phyloP scores from a whole-genome alignment of 2,888 invertebrate species.

The Habrosyne pyritoides region DNA sequence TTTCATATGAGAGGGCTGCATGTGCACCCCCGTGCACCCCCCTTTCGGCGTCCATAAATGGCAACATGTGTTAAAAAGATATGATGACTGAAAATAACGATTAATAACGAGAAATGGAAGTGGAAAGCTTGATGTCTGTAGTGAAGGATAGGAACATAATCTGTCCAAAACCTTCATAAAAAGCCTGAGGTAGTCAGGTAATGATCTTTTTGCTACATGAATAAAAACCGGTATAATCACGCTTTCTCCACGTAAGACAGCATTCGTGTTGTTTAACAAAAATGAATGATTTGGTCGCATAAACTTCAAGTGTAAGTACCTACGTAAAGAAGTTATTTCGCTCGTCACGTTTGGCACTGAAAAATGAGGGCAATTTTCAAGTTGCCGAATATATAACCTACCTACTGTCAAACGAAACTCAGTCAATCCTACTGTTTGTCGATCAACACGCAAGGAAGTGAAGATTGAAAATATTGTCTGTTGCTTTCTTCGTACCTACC shows the following conservation, averaged over 20 bases:
- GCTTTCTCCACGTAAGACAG: slow-evolving; percentile 22
- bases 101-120: no score
- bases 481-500: no score
- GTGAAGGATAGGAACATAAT: slow-evolving; percentile 8
- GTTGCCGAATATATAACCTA: slow-evolving; percentile 54
- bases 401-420: slow-evolving; percentile 37
- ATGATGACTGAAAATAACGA: no score
- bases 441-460: slow-evolving; percentile 61
- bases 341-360: slow-evolving; percentile 65
- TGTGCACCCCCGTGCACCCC: no score
- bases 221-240: neutral
- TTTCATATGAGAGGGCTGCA: no score
- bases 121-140: neutral
- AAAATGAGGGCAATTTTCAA: slow-evolving; percentile 76
- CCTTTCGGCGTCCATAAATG: no score
- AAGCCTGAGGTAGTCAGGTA: slow-evolving; percentile 6
- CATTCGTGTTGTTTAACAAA: slow-evolving; percentile 48
- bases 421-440: slow-evolving; percentile 72
- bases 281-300: slow-evolving; percentile 56
- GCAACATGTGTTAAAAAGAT: no score
- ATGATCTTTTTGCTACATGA: neutral
- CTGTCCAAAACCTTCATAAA: slow-evolving; percentile 16
- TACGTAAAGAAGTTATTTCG: slow-evolving; percentile 70
- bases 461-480: slow-evolving; percentile 66
- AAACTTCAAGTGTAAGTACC: slow-evolving; percentile 58